phyloP scores from a whole-genome alignment of 1,140 invertebrate genomes.

The Leptinotarsa undecemlineata region DNA sequence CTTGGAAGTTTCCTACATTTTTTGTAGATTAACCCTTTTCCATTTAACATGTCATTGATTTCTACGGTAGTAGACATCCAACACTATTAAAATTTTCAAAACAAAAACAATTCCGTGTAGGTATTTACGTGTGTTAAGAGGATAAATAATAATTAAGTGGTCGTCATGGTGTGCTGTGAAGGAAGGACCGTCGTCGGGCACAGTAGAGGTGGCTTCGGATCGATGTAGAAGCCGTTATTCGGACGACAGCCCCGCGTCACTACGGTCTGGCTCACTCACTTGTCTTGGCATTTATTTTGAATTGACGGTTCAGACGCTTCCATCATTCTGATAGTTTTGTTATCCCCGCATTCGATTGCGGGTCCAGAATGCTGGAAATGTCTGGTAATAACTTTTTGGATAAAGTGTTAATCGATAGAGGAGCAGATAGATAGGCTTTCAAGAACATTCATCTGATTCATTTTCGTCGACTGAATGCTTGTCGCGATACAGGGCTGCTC shows the following conservation, averaged over 20 bases:
- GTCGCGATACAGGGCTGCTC: too few relatives aligned
- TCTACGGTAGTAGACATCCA: too few relatives aligned
- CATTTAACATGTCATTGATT: too few relatives aligned
- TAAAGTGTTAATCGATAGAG: too few relatives aligned
- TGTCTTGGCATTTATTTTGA: conserved; percentile 22
- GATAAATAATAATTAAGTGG: conserved; percentile 37
- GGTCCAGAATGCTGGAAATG: neutral
- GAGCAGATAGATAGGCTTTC: too few relatives aligned
- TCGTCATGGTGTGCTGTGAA: conserved; percentile 20
- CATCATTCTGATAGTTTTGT: conserved; percentile 12
- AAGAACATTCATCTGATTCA: too few relatives aligned
- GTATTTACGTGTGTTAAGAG: neutral
- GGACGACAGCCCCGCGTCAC: conserved; percentile 49
- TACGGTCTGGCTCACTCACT: conserved; percentile 28
- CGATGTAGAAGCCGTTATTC: conserved; percentile 52
- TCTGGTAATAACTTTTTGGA: too few relatives aligned
- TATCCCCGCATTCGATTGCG: conserved; percentile 3
- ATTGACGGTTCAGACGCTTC: conserved; percentile 14
- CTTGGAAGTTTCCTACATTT: too few relatives aligned
- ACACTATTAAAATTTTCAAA: neutral
- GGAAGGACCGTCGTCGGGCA: conserved; percentile 18
- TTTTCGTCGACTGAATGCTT: too few relatives aligned
- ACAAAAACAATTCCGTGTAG: neutral
- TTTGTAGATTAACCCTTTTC: too few relatives aligned
- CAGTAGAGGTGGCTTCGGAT: conserved; percentile 42